These are phyloP conservation scores for Eristalis intricaria DNA, from an alignment of 2,888 invertebrate genomes.

Conservation along the genomic window DNA sequence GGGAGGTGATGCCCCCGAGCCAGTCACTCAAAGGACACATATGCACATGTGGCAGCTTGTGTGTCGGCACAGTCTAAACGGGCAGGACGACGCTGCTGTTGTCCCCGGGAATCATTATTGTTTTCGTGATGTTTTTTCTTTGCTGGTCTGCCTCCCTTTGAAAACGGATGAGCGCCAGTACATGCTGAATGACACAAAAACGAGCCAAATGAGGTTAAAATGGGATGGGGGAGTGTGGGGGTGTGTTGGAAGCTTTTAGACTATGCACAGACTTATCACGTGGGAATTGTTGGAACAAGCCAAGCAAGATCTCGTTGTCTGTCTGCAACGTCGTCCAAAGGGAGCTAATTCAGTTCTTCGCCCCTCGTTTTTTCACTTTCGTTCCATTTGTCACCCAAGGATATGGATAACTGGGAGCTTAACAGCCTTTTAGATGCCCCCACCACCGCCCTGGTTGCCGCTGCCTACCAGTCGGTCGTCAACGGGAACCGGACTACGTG, in stretches of 20 bases:
- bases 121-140: constrained; percentile 38
- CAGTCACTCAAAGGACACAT: constrained; percentile 46
- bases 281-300: constrained; percentile 56
- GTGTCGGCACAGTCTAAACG: constrained; percentile 22
- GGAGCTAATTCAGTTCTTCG: constrained; percentile 44
- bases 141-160: constrained; percentile 19
- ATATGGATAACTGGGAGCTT: constrained; percentile 56
- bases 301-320: constrained; percentile 47
- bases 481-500: constrained; percentile 17
- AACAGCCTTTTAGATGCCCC: constrained; percentile 36
- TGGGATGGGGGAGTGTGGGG: constrained; percentile 33
- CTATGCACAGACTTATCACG: constrained; percentile 34
- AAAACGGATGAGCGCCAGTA: constrained; percentile 63
- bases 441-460: not conserved
- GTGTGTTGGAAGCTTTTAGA: not conserved
- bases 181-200: constrained; percentile 38
- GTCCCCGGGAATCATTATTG: constrained; percentile 66
- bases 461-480: not conserved
- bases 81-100: constrained; percentile 52
- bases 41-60: constrained; percentile 49
- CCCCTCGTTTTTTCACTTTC: not conserved
- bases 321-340: constrained; percentile 53
- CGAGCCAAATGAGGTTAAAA: constrained; percentile 70
- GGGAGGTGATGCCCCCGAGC: not conserved
- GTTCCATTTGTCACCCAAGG: constrained; percentile 43